Conservation (phyloP, 2,888 invertebrate species). For the Chironomus riparius region DNA sequence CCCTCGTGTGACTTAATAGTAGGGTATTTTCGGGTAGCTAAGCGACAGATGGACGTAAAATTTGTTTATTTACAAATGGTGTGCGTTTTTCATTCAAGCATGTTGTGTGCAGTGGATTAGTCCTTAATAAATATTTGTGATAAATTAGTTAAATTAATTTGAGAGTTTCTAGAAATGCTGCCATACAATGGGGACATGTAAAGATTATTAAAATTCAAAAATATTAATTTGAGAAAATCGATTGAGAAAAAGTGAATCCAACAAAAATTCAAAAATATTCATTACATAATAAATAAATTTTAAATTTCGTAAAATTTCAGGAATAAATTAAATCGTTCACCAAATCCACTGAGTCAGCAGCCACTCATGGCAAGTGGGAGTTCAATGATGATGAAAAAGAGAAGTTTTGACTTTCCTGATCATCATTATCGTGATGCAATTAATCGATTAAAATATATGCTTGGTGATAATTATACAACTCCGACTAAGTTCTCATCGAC, state of each 20-base stretch:
- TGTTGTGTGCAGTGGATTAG: neutral
- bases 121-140: neutral
- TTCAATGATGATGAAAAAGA: constrained; percentile 42
- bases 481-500: constrained; percentile 34
- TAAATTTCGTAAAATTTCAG: neutral
- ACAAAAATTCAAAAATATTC: neutral
- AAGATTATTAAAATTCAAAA: neutral
- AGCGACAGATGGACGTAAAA: neutral
- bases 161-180: neutral
- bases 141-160: neutral
- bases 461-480: constrained; percentile 67
- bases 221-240: neutral
- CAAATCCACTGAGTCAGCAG: neutral
- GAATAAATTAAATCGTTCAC: constrained; percentile 4
- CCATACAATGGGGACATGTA: neutral
- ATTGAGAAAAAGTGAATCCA: neutral
- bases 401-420: constrained; percentile 70
- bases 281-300: constrained; percentile 1
- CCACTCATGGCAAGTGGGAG: neutral
- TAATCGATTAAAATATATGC: constrained; percentile 62
- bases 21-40: constrained; percentile 11
- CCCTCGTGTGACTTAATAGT: neutral
- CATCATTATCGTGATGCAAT: constrained; percentile 78
- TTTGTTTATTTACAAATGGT: constrained; percentile 24
- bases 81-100: neutral